Conservation (phyloP, 2,888 invertebrate genomes). For the Chalcosyrphus nemorum region DNA sequence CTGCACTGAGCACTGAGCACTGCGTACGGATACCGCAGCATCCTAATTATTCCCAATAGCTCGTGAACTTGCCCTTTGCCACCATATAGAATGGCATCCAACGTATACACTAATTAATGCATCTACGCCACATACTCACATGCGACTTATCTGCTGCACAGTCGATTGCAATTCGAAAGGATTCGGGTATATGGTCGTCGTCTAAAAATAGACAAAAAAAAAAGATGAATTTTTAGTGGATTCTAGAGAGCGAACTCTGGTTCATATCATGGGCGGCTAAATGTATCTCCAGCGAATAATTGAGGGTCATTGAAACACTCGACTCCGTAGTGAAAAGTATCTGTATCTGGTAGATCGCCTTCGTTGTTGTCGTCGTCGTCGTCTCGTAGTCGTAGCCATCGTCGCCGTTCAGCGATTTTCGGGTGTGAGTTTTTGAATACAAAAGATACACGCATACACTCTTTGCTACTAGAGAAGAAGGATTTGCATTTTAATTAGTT, state of each 20-base stretch:
- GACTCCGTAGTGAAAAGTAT: constrained; percentile 25
- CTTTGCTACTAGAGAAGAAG: constrained; percentile 31
- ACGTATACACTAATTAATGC: constrained; percentile 68
- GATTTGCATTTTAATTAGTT: constrained; percentile 71
- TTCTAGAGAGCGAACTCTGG: constrained; percentile 20
- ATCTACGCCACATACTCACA: constrained; percentile 37
- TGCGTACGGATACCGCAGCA: constrained; percentile 44
- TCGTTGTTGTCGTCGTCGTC: neutral
- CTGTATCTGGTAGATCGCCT: constrained; percentile 33
- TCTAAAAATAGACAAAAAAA: constrained; percentile 59
- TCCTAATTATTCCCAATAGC: constrained; percentile 70
- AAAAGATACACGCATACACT: constrained; percentile 9
- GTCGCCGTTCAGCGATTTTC: constrained; percentile 56
- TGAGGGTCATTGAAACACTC: constrained; percentile 62
- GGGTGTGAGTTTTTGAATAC: constrained; percentile 9
- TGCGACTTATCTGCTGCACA: constrained; percentile 39
- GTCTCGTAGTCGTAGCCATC: constrained; percentile 20
- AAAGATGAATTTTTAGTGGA: constrained; percentile 31
- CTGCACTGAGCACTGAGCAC: constrained; percentile 36
- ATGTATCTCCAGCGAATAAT: constrained; percentile 67
- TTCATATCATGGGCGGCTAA: constrained; percentile 20
- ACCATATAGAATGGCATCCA: constrained; percentile 23
- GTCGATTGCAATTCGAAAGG: constrained; percentile 29
- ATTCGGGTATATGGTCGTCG: constrained; percentile 16
- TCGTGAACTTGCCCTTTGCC: constrained; percentile 69